Percentiles rank a stretch among this genome's conserved stretches.
Evolutionary conservation across 2,113 vertebrate genomes (phyloP).

Genomic region (Eidolon helvum): DNA sequence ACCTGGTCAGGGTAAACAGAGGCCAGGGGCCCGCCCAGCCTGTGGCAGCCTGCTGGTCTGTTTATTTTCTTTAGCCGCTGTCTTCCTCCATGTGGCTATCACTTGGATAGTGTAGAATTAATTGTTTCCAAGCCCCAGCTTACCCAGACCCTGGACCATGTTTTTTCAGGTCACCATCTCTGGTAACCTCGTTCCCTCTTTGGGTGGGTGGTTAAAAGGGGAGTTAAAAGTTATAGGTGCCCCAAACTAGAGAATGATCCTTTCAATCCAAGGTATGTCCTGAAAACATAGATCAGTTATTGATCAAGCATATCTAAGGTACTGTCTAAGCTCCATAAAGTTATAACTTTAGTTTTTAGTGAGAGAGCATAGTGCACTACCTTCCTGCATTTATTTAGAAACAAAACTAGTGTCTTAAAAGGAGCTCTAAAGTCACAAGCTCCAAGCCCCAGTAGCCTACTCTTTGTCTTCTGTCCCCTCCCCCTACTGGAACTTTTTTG

Average conservation of each 20-base stretch:
- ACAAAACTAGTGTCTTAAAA: not conserved
- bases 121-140: constrained; percentile 29
- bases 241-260: not conserved
- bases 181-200: not conserved
- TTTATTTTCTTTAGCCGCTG: constrained; percentile 61
- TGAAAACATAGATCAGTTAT: not conserved
- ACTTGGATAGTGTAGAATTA: constrained; percentile 15
- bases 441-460: not conserved
- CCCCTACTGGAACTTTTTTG: not conserved
- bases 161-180: constrained; percentile 13
- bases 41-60: not conserved
- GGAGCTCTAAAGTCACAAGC: not conserved
- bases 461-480: not conserved
- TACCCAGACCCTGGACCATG: not conserved
- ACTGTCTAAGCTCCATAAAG: not conserved
- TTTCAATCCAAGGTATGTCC: not conserved
- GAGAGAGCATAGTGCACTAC: not conserved
- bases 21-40: not conserved
- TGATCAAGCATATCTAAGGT: not conserved
- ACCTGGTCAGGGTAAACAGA: not conserved
- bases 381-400: not conserved
- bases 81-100: constrained; percentile 20
- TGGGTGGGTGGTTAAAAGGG: not conserved
- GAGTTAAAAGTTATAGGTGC: not conserved
- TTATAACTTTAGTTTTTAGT: not conserved